Conservation (phyloP, 2,113 vertebrate species). For the Falcunculus frontatus region DNA sequence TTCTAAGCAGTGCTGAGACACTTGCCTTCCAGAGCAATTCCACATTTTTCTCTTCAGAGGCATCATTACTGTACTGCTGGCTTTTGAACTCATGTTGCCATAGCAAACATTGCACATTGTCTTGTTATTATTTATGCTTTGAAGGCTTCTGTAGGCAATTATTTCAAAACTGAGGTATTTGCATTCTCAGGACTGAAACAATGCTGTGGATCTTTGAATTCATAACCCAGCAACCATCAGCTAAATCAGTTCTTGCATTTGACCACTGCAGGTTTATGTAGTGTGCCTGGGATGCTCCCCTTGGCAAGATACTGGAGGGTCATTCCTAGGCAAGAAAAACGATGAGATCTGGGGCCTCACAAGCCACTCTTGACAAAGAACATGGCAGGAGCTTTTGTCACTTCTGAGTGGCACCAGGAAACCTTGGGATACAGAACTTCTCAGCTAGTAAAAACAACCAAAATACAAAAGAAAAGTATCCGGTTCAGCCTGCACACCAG, state of each 20-base stretch:
- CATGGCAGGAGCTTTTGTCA: neutral
- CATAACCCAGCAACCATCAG: neutral
- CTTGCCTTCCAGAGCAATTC: neutral
- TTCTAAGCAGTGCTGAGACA: neutral
- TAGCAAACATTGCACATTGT: neutral
- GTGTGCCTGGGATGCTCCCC: neutral
- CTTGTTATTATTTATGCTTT: neutral
- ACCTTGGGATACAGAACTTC: neutral
- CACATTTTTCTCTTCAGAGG: neutral
- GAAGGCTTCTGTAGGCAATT: neutral
- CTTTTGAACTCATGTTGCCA: conserved; percentile 1
- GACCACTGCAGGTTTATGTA: neutral
- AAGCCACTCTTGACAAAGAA: neutral
- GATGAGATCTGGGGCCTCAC: neutral
- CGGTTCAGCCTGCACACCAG: neutral
- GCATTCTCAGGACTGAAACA: neutral
- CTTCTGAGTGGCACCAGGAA: neutral
- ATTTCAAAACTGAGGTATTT: neutral
- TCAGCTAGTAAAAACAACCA: neutral
- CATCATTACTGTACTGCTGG: neutral
- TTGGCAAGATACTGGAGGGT: neutral
- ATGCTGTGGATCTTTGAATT: neutral
- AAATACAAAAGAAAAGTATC: neutral
- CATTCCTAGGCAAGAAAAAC: neutral
- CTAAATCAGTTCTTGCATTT: neutral